Evolutionary conservation across 2,797 vertebrate genomes (phyloP), one percentile per base, ranked within the genome.

Genomic region (Dendrocincla tyrannina): DNA sequence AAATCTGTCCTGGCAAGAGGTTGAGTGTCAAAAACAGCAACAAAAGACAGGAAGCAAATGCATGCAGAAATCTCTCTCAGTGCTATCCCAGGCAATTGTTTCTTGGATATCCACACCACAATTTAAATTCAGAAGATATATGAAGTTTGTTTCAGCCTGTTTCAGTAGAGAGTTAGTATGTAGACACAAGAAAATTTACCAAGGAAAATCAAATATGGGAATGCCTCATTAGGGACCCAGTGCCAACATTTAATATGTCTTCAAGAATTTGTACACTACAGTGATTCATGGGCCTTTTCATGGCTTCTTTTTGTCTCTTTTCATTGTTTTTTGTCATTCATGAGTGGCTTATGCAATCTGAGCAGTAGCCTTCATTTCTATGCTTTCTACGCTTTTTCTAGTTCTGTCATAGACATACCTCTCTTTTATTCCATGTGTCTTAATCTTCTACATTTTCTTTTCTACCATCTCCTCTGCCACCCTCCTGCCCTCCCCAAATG

Each of bases 91-190:
- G 47, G 50, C 32, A 75, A 49, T 52, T 0, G 1, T 33, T 72
- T 78, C 49, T 20, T 88, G 28, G 42, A 83, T 75, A 92, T 89
- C 39, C 63, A 56, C 59, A 75, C 13, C 30, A 46, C 28, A 72
- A 88, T 89, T 88, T 69, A 91, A 95, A 91, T 94, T 88, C 82
- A 55, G 50, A 52, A 75, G 23, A 81, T 80, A 93, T 13, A 72
- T 13, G 18, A 80, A 50, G 18, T 89, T 89, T 83, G 62, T 72
- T 70, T 69, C 75, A 63, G 41, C 5, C 9, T 77, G 11, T 73
- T 91, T 63, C 72, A 64, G 46, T 32, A 44, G 37, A 64, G 19
- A 66, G 23, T 7, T 79, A 52, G 30, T 83, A 77, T 90, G 83
- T 84, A 73, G 73, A 55, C 55, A 59, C 33, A 28, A 72, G n/a